A percentile compares a stretch with the other conserved stretches of the same genome.
phyloP scores from a whole-genome alignment of 2,888 invertebrate species.

The Dicyrtomina minuta region DNA sequence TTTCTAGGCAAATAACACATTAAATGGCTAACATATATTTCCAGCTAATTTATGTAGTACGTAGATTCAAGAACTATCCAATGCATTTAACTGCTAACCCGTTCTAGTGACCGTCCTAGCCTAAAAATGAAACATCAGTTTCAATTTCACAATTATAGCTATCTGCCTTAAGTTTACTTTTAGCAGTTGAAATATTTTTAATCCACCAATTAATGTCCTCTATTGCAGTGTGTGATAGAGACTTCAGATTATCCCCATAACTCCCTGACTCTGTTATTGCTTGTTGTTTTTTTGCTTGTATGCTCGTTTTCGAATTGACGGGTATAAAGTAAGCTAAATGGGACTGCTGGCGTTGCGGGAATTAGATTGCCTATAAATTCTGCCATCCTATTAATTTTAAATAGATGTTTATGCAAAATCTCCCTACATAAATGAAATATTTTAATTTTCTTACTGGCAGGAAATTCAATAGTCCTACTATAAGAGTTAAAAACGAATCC shows the following conservation, averaged over 20 bases:
- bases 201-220: conserved; percentile 4
- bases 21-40: too few species aligned
- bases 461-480: neutral
- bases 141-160: too few species aligned
- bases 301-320: neutral
- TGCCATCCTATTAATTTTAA: neutral
- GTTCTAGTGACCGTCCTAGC: neutral
- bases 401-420: neutral
- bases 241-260: neutral
- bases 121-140: neutral
- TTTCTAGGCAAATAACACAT: too few species aligned
- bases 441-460: neutral
- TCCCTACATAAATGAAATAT: neutral
- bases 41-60: neutral
- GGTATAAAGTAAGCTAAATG: too few species aligned
- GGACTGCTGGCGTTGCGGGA: conserved; percentile 14
- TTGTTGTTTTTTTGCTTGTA: too few species aligned
- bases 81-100: neutral
- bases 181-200: neutral
- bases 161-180: neutral
- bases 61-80: neutral
- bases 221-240: neutral
- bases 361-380: conserved; percentile 14
- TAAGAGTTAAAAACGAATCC: conserved; percentile 21
- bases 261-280: neutral